Evolutionary conservation across 2,113 vertebrate species (phyloP).

Genomic region (Oryzias curvinotus): DNA sequence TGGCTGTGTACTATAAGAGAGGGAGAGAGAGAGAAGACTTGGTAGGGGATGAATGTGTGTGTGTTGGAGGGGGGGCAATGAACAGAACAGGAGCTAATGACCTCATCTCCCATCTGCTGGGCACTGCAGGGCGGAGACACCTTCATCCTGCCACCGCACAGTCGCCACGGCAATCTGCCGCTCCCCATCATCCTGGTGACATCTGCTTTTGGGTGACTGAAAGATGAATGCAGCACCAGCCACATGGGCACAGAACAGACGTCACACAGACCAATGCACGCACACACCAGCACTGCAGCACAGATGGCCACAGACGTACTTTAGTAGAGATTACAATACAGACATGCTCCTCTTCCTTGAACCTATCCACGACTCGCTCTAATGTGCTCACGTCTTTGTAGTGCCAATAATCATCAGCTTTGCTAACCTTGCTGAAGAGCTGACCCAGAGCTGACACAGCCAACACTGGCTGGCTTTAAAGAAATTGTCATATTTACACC

Average conservation of each 20-base stretch:
- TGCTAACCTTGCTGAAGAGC: constrained; percentile 39
- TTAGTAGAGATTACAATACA: constrained; percentile 59
- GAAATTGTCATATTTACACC: constrained; percentile 3
- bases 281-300: constrained; percentile 60
- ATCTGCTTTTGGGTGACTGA: constrained; percentile 79
- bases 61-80: constrained; percentile 43
- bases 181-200: constrained; percentile 73
- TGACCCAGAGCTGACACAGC: constrained; percentile 1
- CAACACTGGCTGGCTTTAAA: constrained; percentile 15
- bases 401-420: constrained; percentile 23
- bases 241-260: constrained; percentile 61
- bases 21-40: constrained; percentile 3
- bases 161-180: constrained; percentile 73
- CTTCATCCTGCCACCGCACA: constrained; percentile 70
- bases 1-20: constrained; percentile 31
- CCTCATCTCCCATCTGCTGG: constrained; percentile 71
- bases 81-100: constrained; percentile 68
- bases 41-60: neutral
- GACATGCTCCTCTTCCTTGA: constrained; percentile 50
- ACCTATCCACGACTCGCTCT: constrained; percentile 41
- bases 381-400: constrained; percentile 48
- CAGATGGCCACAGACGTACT: constrained; percentile 67
- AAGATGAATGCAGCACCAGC: constrained; percentile 74
- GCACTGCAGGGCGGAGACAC: constrained; percentile 68
- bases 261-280: constrained; percentile 60